Percentiles rank a stretch among this genome's conserved stretches.
These are phyloP conservation scores for Lacanobia oleracea DNA, from an alignment of 2,888 invertebrate genomes.

Conservation along the genomic window DNA sequence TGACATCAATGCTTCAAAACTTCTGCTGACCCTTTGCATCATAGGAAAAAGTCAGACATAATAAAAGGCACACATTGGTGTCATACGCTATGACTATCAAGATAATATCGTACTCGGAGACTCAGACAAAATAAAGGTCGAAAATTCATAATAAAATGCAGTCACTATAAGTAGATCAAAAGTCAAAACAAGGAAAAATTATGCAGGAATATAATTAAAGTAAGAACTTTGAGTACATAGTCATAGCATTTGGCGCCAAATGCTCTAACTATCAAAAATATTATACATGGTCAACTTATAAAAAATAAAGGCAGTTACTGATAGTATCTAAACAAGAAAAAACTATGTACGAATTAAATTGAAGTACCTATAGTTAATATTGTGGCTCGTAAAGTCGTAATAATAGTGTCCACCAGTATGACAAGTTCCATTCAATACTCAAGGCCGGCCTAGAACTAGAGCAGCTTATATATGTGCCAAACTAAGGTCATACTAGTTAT, in stretches of 20 bases:
- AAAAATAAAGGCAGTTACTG: not conserved
- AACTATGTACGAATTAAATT: conserved; percentile 1
- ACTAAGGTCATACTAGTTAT: conserved; percentile 48
- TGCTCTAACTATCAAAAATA: too few species aligned
- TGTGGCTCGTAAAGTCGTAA: conserved; percentile 17
- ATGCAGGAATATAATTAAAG: too few species aligned
- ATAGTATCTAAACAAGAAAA: conserved; percentile 24
- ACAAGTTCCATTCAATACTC: conserved; percentile 79
- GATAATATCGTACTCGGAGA: too few species aligned
- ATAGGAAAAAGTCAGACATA: too few species aligned
- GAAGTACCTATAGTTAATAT: conserved; percentile 6
- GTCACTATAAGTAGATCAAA: not conserved
- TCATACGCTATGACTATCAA: not conserved
- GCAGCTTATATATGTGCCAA: conserved; percentile 58
- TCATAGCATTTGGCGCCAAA: too few species aligned
- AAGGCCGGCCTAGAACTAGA: conserved; percentile 81
- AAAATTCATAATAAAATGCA: not conserved
- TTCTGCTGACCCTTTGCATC: too few species aligned
- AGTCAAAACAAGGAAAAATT: too few species aligned
- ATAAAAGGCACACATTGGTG: too few species aligned
- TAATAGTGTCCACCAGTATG: conserved; percentile 65
- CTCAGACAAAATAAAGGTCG: too few species aligned
- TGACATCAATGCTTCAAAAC: too few species aligned
- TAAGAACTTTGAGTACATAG: too few species aligned
- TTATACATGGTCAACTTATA: not conserved